phyloP scores from a whole-genome alignment of 1,140 invertebrate species.

The Zophobas atratus region DNA sequence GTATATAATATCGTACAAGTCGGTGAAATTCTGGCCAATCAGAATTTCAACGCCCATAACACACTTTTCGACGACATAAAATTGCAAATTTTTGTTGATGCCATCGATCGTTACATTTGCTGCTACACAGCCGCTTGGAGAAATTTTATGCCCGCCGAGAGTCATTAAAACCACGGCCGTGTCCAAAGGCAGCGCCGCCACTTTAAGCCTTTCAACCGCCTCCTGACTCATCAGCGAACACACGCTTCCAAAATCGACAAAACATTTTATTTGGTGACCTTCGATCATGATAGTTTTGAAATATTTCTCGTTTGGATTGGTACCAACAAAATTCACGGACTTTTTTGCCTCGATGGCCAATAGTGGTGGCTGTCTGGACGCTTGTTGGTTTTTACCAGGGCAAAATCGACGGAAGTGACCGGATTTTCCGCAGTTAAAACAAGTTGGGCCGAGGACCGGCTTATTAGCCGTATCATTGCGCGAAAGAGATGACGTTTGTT shows the following conservation, averaged over 20 bases:
- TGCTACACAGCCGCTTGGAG: neutral
- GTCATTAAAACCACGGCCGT: neutral
- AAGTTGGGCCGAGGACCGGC: too few relatives aligned
- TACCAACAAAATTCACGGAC: too few relatives aligned
- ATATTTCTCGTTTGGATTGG: too few relatives aligned
- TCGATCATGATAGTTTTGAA: too few relatives aligned
- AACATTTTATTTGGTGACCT: neutral
- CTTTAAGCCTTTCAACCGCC: neutral
- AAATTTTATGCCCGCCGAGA: neutral
- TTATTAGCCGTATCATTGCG: too few relatives aligned
- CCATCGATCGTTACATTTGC: slow-evolving; percentile 25
- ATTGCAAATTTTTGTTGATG: neutral
- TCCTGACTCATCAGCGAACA: neutral
- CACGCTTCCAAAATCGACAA: slow-evolving; percentile 22
- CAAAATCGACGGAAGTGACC: too few relatives aligned
- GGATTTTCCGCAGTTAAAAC: too few relatives aligned
- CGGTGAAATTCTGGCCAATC: slow-evolving; percentile 43
- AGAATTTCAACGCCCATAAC: slow-evolving; percentile 31
- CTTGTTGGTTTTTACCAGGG: too few relatives aligned
- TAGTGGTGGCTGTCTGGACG: too few relatives aligned
- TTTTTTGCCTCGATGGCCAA: too few relatives aligned
- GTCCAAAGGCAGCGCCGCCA: neutral
- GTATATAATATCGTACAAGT: slow-evolving; percentile 3
- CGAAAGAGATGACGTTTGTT: too few relatives aligned
- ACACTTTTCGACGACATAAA: slow-evolving; percentile 23